Conservation (phyloP, 2,113 vertebrate genomes). For the Anguilla rostrata region DNA sequence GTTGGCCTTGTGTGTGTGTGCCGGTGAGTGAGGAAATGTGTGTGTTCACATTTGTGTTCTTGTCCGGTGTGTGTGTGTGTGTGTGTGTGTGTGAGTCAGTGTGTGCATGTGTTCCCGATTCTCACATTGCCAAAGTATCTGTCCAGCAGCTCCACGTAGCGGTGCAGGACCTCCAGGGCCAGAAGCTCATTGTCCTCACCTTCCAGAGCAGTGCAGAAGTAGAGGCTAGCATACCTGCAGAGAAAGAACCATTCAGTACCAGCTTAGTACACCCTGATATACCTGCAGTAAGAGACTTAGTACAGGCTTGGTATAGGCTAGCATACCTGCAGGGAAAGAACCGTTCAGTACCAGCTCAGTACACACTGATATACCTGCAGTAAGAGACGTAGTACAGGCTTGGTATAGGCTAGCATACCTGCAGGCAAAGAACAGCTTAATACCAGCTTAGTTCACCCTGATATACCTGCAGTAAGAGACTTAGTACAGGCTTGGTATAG, state of each 20-base stretch:
- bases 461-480: background rate
- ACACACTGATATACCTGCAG: background rate
- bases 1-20: background rate
- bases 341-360: background rate
- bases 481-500: background rate
- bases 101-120: background rate
- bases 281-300: background rate
- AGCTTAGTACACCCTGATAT: background rate
- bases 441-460: background rate
- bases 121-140: conserved; percentile 97
- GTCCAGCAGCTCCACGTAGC: conserved; percentile 95
- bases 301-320: background rate
- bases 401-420: conserved; percentile 54
- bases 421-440: background rate
- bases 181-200: conserved; percentile 92
- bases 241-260: conserved; percentile 17
- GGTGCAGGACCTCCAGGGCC: conserved; percentile 90
- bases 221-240: conserved; percentile 91
- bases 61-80: background rate
- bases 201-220: conserved; percentile 94
- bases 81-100: background rate
- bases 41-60: no score
- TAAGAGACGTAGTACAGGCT: background rate
- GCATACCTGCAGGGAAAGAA: background rate
- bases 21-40: no score